Conservation (phyloP, 2,888 invertebrate genomes). For the Fragum sueziense region DNA sequence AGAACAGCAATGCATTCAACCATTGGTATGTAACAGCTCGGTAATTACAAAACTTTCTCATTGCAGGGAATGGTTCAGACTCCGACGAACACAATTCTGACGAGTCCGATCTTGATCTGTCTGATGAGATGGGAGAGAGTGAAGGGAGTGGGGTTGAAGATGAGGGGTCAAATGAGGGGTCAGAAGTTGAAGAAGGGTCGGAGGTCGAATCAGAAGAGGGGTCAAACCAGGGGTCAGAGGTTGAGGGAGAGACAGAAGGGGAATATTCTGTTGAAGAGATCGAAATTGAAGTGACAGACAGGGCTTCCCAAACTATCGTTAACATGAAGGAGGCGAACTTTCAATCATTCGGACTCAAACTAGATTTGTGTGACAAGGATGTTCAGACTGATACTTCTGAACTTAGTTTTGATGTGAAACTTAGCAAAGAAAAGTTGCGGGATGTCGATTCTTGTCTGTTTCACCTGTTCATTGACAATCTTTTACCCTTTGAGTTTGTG, state of each 20-base stretch:
- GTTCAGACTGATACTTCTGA: conserved; percentile 48
- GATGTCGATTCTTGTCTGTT: conserved; percentile 52
- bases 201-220: conserved; percentile 47
- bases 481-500: conserved; percentile 53
- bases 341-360: conserved; percentile 3
- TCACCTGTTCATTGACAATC: conserved; percentile 53
- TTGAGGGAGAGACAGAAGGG: conserved; percentile 25
- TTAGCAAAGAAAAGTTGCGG: conserved; percentile 46
- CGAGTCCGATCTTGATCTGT: conserved; percentile 17
- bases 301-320: conserved; percentile 54
- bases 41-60: conserved; percentile 36
- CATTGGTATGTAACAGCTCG: too few species aligned
- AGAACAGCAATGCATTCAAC: too few species aligned
- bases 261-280: conserved; percentile 43
- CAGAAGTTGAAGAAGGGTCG: conserved; percentile 38
- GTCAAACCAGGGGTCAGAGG: conserved; percentile 44
- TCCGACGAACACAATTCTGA: conserved; percentile 28
- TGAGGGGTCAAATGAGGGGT: conserved; percentile 48
- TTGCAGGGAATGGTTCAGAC: conserved; percentile 52
- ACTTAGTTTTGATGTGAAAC: conserved; percentile 26
- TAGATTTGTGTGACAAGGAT: conserved; percentile 10
- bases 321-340: conserved; percentile 56
- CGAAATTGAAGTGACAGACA: conserved; percentile 48
- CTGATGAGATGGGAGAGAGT: neutral
- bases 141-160: neutral